phyloP scores from a whole-genome alignment of 2,797 vertebrate species.

The Hydrolagus colliei region DNA sequence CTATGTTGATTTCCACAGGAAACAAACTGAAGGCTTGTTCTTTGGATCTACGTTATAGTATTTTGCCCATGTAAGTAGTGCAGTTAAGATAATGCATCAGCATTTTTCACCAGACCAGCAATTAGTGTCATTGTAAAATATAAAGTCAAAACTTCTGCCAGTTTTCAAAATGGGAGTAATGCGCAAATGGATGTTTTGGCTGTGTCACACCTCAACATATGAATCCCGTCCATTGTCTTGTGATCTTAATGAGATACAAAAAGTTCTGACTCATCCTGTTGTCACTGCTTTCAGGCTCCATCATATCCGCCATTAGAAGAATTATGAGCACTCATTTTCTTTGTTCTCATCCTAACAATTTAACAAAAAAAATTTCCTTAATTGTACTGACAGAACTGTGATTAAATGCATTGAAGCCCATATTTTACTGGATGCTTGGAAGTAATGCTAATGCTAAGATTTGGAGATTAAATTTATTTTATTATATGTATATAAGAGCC shows the following conservation, averaged over 20 bases:
- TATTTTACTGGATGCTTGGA: neutral
- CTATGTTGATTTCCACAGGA: neutral
- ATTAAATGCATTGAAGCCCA: neutral
- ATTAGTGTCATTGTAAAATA: neutral
- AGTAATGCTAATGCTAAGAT: neutral
- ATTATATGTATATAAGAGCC: neutral
- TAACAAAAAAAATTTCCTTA: neutral
- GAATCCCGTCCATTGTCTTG: neutral
- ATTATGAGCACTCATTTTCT: neutral
- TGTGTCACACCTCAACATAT: neutral
- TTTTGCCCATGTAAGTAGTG: conserved; percentile 13
- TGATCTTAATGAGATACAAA: neutral
- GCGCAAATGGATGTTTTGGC: neutral
- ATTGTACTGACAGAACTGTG: neutral
- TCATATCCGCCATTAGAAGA: neutral
- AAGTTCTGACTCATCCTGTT: neutral
- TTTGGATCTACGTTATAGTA: neutral
- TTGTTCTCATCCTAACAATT: no score
- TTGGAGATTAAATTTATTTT: no score
- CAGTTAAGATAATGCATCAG: neutral
- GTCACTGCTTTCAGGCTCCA: neutral
- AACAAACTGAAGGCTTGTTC: neutral
- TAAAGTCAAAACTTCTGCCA: neutral
- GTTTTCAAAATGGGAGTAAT: neutral
- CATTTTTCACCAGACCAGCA: neutral